Evolutionary conservation across 2,797 vertebrate species (phyloP), one percentile per base, ranked within the genome.

Genomic region (Sebastes oblongus): DNA sequence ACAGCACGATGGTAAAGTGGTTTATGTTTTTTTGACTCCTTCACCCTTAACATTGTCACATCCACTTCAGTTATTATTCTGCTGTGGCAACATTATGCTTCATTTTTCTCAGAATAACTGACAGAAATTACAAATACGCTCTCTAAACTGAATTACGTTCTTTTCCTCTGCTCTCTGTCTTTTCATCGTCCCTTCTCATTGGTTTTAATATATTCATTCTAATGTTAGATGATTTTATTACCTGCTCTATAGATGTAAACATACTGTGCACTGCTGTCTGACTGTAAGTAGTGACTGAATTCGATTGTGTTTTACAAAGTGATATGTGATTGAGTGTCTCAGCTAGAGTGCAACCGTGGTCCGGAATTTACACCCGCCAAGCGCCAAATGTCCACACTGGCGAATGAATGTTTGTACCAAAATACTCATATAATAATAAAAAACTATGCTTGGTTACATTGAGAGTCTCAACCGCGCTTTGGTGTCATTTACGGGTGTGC

Each of bases 101-200:
- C 59, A 68, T 74, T 83, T 58, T 81, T 69, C 27, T 74, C 32
- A 55, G 61, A 78, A 83, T 86, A 66, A 58, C 56, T 61, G 46
- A 56, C 65, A 34, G 65, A 74, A 72, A 77, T 84, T 52, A 64
- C 75, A 36, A 34, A 34, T 20, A 39, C 29, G 64, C 72, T 66
- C 52, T 25, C 32, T 60, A 73, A 77, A n/a, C 52, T 71, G 24
- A 68, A 55, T 58, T 18, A 0, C 46, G 11, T 66, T 73, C 1
- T 46, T 30, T 69, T 25, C 30, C 25, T 78, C 25, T 25, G 25
- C 58, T 72, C 27, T 52, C 14, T 36, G 27, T 67, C 13, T 60
- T 24, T 14, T 20, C 50, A 24, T 66, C 20, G 6, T 30, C 32
- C 20, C 55, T 59, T 8, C 12, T 59, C 11, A 14, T 13, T 74